Evolutionary conservation across 1,140 invertebrate species (phyloP), one percentile per base, ranked within the genome.

Genomic region (Lepidostoma basale): DNA sequence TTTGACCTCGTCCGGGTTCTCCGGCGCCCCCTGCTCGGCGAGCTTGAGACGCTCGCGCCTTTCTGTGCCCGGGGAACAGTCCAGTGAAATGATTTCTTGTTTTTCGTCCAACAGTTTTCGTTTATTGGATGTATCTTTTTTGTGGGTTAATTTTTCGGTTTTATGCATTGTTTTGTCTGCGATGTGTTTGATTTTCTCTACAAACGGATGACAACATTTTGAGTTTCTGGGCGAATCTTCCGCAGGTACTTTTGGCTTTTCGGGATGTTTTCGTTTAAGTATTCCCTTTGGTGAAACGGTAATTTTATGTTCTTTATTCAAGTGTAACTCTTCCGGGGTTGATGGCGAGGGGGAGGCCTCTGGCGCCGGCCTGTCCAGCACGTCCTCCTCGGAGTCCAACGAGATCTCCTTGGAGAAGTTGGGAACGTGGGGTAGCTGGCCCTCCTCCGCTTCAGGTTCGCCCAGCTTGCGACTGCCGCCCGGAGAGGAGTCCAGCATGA

Each of bases 181-280:
- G 76, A 86, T 80, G 54, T 85, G 83, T 76, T 85, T 87, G 6
- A 87, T 81, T 78, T 87, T 87, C 74, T 86, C 85, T 66, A 87
- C 85, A 39, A 86, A 78, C 28, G 85, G 85, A 74, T 85, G 85
- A 75, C 83, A 85, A 74, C 81, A 83, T 77, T 81, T 83, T 30
- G 81, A 82, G 75, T 84, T 83, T 73, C 81, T 79, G 16, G 81
- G 75, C 28, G 79, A 79, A 26, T 69, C 67, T 75, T 83, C 81
- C 18, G 18, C 76, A 76, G 16, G 76, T 72, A 56, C 76, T 78
- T 58, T 39, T 30, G 16, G 76, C 75, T 69, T 76, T 64, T 79
- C 79, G n/a, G 78, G 77, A 70, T 78, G 75, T 26, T 80, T 77
- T 59, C 81, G 75, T 74, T 84, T 83, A 16, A 82, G 70, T 68